phyloP scores from a whole-genome alignment of 1,140 invertebrate genomes.

The Popillia japonica region DNA sequence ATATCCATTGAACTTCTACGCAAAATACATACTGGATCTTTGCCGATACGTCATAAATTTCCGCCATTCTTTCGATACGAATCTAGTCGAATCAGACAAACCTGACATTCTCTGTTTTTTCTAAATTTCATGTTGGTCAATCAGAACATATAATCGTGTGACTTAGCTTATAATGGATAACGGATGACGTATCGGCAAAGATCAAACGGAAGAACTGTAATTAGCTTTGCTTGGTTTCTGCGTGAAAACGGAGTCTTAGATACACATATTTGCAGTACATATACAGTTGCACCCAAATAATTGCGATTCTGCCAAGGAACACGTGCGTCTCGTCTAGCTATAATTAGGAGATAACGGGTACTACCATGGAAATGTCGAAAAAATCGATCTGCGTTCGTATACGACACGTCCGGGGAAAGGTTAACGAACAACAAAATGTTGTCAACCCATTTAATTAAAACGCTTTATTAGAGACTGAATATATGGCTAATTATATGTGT shows the following conservation, averaged over 20 bases:
- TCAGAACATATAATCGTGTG: too few species aligned
- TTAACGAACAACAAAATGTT: constrained; percentile 7
- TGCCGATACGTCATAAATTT: too few species aligned
- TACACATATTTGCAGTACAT: neutral
- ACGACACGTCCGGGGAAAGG: neutral
- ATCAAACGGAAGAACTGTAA: too few species aligned
- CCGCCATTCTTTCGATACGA: too few species aligned
- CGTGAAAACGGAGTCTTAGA: neutral
- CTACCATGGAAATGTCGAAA: neutral
- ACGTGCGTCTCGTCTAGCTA: neutral
- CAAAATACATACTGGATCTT: too few species aligned
- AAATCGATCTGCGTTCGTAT: neutral
- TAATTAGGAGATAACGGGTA: neutral
- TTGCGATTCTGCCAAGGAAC: neutral
- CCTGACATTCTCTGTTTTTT: too few species aligned
- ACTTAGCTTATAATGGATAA: too few species aligned
- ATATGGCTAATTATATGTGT: constrained; percentile 14
- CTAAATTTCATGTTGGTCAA: too few species aligned
- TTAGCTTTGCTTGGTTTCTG: too few species aligned
- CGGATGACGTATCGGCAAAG: too few species aligned
- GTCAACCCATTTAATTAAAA: constrained; percentile 11
- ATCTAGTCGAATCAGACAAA: too few species aligned
- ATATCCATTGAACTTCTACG: neutral
- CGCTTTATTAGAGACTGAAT: neutral
- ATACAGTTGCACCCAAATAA: neutral